These are phyloP conservation scores for Sinelater perroti DNA, from an alignment of 2,888 invertebrate species.

Conservation along the genomic window DNA sequence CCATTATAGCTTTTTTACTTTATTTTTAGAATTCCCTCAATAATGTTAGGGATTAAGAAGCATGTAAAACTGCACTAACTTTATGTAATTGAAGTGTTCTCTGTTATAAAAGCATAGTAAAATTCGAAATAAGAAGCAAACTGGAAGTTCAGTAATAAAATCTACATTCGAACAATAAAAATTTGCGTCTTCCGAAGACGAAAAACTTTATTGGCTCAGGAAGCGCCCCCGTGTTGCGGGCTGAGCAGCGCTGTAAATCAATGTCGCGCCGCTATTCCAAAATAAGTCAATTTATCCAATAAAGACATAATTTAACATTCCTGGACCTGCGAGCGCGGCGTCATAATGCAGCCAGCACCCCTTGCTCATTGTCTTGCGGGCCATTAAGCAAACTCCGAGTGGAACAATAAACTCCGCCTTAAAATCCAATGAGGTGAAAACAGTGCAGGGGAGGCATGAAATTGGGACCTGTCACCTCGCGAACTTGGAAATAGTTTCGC, in stretches of 20 bases:
- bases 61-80: no score
- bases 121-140: no score
- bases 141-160: no score
- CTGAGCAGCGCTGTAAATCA: neutral
- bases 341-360: constrained; percentile 34
- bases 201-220: constrained; percentile 1
- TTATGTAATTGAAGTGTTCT: no score
- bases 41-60: no score
- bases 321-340: constrained; percentile 27
- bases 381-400: constrained; percentile 35
- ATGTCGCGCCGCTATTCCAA: neutral
- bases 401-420: constrained; percentile 40
- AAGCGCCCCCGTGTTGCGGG: neutral
- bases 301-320: constrained; percentile 31
- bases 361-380: constrained; percentile 31
- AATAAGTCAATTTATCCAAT: constrained; percentile 25
- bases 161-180: constrained; percentile 8
- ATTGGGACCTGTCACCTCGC: constrained; percentile 43
- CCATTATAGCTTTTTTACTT: no score
- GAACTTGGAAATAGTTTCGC: constrained; percentile 43
- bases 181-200: constrained; percentile 10
- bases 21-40: no score
- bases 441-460: constrained; percentile 42
- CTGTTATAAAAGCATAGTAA: no score
- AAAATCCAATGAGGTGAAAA: constrained; percentile 46